phyloP scores from a whole-genome alignment of 2,797 vertebrate genomes.

The Tokudaia muenninki region DNA sequence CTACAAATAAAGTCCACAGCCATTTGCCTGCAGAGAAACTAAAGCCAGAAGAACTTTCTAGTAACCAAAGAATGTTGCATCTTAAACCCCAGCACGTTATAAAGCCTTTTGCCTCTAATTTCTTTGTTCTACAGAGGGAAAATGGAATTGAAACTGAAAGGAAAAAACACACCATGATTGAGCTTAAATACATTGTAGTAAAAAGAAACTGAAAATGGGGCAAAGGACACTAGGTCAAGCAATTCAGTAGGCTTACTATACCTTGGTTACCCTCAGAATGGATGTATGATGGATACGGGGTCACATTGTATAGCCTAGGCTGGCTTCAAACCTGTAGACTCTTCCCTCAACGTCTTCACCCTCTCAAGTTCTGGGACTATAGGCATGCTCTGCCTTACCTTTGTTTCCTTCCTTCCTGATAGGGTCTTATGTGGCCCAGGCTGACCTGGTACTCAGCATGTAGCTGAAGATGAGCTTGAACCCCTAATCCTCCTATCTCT shows the following conservation, averaged over 20 bases:
- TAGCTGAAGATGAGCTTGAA: background rate
- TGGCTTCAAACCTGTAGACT: background rate
- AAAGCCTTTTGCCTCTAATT: slow-evolving; percentile 52
- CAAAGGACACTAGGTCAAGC: background rate
- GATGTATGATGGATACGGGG: background rate
- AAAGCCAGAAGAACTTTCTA: slow-evolving; percentile 43
- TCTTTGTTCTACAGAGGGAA: slow-evolving; percentile 26
- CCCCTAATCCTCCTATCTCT: background rate
- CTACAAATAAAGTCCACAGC: slow-evolving; percentile 33
- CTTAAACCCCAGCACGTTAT: slow-evolving; percentile 8
- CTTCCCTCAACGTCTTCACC: background rate
- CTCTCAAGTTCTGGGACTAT: background rate
- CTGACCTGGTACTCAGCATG: background rate
- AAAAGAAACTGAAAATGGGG: slow-evolving; percentile 54
- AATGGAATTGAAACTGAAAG: background rate
- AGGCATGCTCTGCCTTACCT: background rate
- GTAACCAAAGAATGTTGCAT: slow-evolving; percentile 30
- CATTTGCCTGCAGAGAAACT: slow-evolving; percentile 17
- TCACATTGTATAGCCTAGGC: background rate
- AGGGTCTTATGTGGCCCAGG: background rate
- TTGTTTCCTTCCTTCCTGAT: background rate
- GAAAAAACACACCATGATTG: background rate
- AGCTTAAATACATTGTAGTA: slow-evolving; percentile 27
- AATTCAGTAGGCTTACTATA: background rate
- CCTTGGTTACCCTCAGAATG: background rate